Percentiles rank a stretch among this genome's conserved stretches.
These are phyloP conservation scores for Spheniscus mendiculus DNA, from an alignment of 2,113 vertebrate species.

Conservation along the genomic window DNA sequence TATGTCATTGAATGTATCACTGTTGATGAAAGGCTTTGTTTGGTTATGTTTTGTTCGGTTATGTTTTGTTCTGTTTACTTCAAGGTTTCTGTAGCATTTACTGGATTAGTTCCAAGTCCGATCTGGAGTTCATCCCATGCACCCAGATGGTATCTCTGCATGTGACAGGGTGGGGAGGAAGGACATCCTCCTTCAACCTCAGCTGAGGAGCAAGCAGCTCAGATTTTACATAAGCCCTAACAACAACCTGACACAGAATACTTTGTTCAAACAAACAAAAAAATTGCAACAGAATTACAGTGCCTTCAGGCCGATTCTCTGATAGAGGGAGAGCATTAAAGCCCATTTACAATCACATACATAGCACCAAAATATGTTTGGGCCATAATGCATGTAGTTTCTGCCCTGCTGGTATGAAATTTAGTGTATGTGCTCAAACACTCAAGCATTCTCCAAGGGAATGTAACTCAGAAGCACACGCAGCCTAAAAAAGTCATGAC, in stretches of 20 bases:
- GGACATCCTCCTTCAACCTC: not conserved
- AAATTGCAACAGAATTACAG: too few species aligned
- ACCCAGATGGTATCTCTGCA: conserved; percentile 12
- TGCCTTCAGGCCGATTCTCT: not conserved
- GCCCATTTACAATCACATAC: not conserved
- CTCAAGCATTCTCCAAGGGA: fast-evolving
- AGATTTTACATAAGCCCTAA: not conserved
- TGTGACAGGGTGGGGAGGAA: not conserved
- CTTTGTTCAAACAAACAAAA: not conserved
- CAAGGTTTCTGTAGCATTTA: not conserved
- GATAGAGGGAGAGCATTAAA: not conserved
- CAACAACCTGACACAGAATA: not conserved
- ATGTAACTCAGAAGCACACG: not conserved
- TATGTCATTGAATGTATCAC: fast-evolving
- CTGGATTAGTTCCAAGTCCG: not conserved
- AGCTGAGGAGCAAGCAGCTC: not conserved
- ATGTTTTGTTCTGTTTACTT: not conserved
- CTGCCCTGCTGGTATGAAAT: not conserved
- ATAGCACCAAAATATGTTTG: not conserved
- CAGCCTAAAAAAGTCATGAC: not conserved
- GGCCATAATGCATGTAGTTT: not conserved
- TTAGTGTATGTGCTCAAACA: not conserved
- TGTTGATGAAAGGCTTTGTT: not conserved
- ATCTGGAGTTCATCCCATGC: not conserved
- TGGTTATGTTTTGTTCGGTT: not conserved